A percentile compares a stretch with the other conserved stretches of the same genome.
Conservation (phyloP, 2,888 invertebrate genomes). For the Lepidochrysops patricia region DNA sequence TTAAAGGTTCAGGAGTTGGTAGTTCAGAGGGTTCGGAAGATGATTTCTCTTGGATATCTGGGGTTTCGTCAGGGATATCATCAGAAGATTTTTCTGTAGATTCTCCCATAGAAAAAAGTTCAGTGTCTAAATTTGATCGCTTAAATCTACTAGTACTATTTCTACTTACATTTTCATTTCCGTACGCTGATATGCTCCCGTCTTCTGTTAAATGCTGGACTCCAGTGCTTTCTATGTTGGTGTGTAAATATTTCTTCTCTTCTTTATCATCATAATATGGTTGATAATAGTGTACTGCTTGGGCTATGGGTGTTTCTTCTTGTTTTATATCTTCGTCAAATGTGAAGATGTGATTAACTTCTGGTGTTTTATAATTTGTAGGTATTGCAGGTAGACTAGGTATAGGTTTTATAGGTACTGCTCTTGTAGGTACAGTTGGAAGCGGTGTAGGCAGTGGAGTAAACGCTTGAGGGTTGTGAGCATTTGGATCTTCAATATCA, state of each 20-base stretch:
- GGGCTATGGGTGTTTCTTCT: slow-evolving; percentile 28
- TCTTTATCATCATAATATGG: slow-evolving; percentile 26
- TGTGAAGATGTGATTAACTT: slow-evolving; percentile 39
- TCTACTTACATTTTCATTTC: slow-evolving; percentile 47
- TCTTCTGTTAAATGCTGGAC: slow-evolving; percentile 55
- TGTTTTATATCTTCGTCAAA: slow-evolving; percentile 28
- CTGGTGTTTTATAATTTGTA: slow-evolving; percentile 51
- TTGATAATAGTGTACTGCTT: slow-evolving; percentile 38
- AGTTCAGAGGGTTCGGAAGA: slow-evolving; percentile 26
- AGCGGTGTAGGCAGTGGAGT: slow-evolving; percentile 29
- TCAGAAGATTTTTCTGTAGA: slow-evolving; percentile 28
- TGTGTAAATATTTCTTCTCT: slow-evolving; percentile 42
- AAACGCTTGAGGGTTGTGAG: slow-evolving; percentile 28
- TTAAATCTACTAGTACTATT: slow-evolving; percentile 29
- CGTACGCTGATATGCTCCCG: slow-evolving; percentile 55
- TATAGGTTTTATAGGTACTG: slow-evolving; percentile 36
- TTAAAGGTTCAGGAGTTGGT: slow-evolving; percentile 26
- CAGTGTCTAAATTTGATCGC: slow-evolving; percentile 39
- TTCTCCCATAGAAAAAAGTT: slow-evolving; percentile 36
- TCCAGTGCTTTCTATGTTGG: slow-evolving; percentile 42
- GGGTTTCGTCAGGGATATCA: slow-evolving; percentile 22
- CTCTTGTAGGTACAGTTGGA: slow-evolving; percentile 32
- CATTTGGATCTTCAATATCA: slow-evolving; percentile 53
- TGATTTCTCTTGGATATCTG: slow-evolving; percentile 28
- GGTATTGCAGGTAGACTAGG: slow-evolving; percentile 23